These are phyloP conservation scores for Okapia johnstoni DNA, from an alignment of 2,113 vertebrate genomes.

Conservation along the genomic window DNA sequence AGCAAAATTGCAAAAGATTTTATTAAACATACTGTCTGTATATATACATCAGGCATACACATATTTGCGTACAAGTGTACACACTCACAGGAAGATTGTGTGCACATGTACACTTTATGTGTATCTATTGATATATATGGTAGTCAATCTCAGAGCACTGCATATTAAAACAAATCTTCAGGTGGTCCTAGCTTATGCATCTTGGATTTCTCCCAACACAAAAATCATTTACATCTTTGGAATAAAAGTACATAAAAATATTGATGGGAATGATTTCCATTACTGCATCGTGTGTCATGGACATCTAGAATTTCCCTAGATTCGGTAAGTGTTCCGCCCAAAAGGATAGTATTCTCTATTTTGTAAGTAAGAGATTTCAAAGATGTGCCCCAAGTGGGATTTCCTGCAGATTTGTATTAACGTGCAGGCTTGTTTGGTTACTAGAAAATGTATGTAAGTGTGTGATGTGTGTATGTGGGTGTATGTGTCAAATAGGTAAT, in stretches of 20 bases:
- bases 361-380: slow-evolving; percentile 61
- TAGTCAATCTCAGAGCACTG: slow-evolving; percentile 56
- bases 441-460: slow-evolving; percentile 62
- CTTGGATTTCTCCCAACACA: slow-evolving; percentile 61
- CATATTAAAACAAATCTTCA: slow-evolving; percentile 69
- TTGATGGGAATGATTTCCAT: slow-evolving; percentile 30
- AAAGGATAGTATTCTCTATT: slow-evolving; percentile 35
- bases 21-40: slow-evolving; percentile 78
- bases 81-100: slow-evolving; percentile 35
- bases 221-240: background rate
- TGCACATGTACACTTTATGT: slow-evolving; percentile 57
- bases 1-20: slow-evolving; percentile 43
- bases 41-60: slow-evolving; percentile 72
- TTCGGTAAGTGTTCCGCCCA: background rate
- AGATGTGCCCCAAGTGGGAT: slow-evolving; percentile 57
- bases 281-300: background rate
- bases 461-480: slow-evolving; percentile 68
- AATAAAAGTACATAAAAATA: background rate
- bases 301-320: slow-evolving; percentile 16
- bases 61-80: slow-evolving; percentile 55
- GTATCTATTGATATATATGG: slow-evolving; percentile 56
- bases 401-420: slow-evolving; percentile 68
- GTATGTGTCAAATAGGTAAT: slow-evolving; percentile 66
- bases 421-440: slow-evolving; percentile 63
- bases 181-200: slow-evolving; percentile 53